Evolutionary conservation across 2,888 invertebrate genomes (phyloP).

Genomic region (Serrognathus titanus): DNA sequence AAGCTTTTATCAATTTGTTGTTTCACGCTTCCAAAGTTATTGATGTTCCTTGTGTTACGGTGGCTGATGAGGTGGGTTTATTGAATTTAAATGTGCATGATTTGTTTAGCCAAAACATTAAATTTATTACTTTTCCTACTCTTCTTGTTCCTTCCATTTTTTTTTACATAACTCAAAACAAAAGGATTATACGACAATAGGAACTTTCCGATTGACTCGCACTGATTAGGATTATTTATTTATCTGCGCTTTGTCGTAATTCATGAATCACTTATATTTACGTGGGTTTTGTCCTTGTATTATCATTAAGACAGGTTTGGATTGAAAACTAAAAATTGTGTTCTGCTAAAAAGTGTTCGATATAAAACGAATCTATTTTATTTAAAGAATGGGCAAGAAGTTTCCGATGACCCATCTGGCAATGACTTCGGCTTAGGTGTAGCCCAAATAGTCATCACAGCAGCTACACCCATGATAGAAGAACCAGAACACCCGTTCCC

Average conservation of each 20-base stretch:
- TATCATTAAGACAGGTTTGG: no score
- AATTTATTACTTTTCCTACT: background rate
- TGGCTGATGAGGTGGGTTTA: constrained; percentile 40
- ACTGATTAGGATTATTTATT: no score
- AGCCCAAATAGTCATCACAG: constrained; percentile 89
- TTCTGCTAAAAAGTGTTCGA: no score
- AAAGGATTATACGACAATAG: no score
- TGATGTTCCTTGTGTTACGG: constrained; percentile 38
- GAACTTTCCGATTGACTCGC: no score
- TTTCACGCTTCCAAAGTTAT: constrained; percentile 25
- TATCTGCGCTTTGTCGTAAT: no score
- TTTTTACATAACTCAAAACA: no score
- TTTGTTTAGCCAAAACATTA: background rate
- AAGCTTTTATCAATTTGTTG: background rate
- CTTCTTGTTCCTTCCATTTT: background rate
- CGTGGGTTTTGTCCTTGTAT: no score
- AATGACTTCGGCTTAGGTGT: constrained; percentile 72
- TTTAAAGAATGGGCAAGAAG: constrained; percentile 25
- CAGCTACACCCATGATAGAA: constrained; percentile 89
- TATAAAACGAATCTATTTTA: background rate
- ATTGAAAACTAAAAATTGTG: no score
- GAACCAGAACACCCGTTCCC: constrained; percentile 80
- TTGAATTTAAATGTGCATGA: background rate
- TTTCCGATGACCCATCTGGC: constrained; percentile 29
- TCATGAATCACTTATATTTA: no score